Evolutionary conservation across 2,797 vertebrate species (phyloP).

Genomic region (Neosalanx taihuensis): DNA sequence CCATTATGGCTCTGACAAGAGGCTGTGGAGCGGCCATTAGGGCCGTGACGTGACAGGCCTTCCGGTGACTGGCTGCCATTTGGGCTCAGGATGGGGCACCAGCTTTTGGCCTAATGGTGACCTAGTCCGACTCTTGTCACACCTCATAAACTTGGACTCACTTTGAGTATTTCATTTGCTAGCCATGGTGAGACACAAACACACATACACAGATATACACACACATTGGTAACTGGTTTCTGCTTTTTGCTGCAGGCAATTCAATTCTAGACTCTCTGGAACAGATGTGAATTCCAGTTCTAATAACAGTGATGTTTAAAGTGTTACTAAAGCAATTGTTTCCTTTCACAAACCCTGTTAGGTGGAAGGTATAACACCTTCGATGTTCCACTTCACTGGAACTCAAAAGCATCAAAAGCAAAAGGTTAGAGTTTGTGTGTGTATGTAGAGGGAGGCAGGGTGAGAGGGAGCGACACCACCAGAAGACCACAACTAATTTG

Average conservation of each 20-base stretch:
- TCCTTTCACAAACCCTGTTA: no score
- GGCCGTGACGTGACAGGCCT: neutral
- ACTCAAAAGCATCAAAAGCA: no score
- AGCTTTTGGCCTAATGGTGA: neutral
- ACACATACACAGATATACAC: neutral
- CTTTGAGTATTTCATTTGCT: neutral
- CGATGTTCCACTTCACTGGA: no score
- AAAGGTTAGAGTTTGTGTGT: neutral
- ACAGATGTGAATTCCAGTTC: no score
- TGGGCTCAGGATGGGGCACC: neutral
- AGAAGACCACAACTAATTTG: no score
- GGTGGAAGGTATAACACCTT: no score
- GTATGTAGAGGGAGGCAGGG: neutral
- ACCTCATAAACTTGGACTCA: constrained; percentile 4
- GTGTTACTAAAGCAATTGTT: neutral
- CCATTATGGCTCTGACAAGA: neutral
- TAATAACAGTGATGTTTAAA: no score
- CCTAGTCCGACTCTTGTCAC: neutral
- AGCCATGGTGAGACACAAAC: neutral
- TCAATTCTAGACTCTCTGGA: neutral
- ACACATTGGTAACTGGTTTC: neutral
- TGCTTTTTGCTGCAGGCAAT: neutral
- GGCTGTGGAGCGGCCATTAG: neutral
- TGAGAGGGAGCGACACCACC: neutral
- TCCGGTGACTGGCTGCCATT: neutral